Base-by-base conservation (phyloP, 2,888 invertebrate species). In the Diarsia rubi region DNA sequence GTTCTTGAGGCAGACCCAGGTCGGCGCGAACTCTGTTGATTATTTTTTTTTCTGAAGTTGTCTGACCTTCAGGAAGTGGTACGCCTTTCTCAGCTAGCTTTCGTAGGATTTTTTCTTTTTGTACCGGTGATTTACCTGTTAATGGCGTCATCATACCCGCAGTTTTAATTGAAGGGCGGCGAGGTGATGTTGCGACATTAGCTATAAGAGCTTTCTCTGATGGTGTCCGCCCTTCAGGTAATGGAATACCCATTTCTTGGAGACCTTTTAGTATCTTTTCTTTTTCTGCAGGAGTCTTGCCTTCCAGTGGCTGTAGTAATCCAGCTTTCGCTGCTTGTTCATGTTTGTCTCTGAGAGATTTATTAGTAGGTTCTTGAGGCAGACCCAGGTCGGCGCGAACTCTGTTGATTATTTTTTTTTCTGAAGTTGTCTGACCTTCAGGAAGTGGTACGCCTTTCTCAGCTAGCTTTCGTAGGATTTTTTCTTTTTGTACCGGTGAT, bases 161-260 rank as follows among this genome's bases (percentile, higher is more conserved):
- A 37, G 37, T 37, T 37, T 37, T 37, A 24, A 69, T 21, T 3
- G 72, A 72, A 47, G 24, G 42, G 3, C 3, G 27, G 3, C 44
- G 73, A 2, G 42, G 49, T 9, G 12, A 8, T 9, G 59, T 60
- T 37, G 47, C 72, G 6, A 80, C 2, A 52, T 76, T 83, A 0
- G 80, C 64, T 24, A 88, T 73, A 3, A 81, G 62, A 21, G 81
- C 78, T 78, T 88, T 89, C 54, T 89, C 85, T 57, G 91, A 91
- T 8, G 88, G 52, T 0, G 89, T 90, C 27, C 70, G 21, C 2
- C 70, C 70, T 70, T 70, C 70, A 4, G 67, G 52, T 66, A 70
- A 2, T 4, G 70, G 70, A 14, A 70, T 66, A n/a, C 70, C 70
- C 11, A 70, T n/a, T n/a, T 70, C 67, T 12, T 3, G 86, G 84